Evolutionary conservation across 1,140 invertebrate genomes (phyloP).

Genomic region (Teleopsis dalmanni): DNA sequence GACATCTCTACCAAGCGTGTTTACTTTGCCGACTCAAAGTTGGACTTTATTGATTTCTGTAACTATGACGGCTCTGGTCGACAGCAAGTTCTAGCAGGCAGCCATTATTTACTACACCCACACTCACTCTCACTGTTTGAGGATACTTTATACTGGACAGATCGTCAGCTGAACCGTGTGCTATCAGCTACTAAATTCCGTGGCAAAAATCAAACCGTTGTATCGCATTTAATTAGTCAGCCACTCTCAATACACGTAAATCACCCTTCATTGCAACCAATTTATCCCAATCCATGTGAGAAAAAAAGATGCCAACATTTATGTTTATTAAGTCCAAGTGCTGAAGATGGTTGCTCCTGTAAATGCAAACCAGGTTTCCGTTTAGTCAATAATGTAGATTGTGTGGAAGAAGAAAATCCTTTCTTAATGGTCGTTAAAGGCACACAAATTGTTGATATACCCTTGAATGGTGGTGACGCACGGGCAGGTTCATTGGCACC

Average conservation of each 20-base stretch:
- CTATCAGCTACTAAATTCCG: slow-evolving; percentile 85
- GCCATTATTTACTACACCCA: slow-evolving; percentile 89
- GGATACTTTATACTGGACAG: slow-evolving; percentile 95
- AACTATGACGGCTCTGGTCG: slow-evolving; percentile 90
- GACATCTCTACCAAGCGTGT: slow-evolving; percentile 89
- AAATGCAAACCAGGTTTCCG: slow-evolving; percentile 86
- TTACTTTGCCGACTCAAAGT: slow-evolving; percentile 95
- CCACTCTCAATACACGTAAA: slow-evolving; percentile 91
- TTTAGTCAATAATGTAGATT: slow-evolving; percentile 59
- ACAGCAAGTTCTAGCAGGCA: slow-evolving; percentile 77
- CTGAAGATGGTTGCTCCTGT: slow-evolving; percentile 68
- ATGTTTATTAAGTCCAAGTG: slow-evolving; percentile 76
- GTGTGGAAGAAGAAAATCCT: slow-evolving; percentile 75
- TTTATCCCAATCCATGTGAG: slow-evolving; percentile 73
- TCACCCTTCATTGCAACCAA: slow-evolving; percentile 86
- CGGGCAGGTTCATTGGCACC: slow-evolving; percentile 74
- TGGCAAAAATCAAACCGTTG: slow-evolving; percentile 84
- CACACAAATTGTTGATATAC: slow-evolving; percentile 79
- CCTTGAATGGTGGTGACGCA: slow-evolving; percentile 64
- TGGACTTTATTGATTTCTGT: slow-evolving; percentile 98
- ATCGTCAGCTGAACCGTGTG: slow-evolving; percentile 82
- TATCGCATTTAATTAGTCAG: slow-evolving; percentile 89
- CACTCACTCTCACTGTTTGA: slow-evolving; percentile 90
- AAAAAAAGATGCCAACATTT: slow-evolving; percentile 78
- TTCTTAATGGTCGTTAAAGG: slow-evolving; percentile 89